Evolutionary conservation across 2,797 vertebrate species (phyloP), one percentile per base, ranked within the genome.

Genomic region (Gadopsis bispinosus): DNA sequence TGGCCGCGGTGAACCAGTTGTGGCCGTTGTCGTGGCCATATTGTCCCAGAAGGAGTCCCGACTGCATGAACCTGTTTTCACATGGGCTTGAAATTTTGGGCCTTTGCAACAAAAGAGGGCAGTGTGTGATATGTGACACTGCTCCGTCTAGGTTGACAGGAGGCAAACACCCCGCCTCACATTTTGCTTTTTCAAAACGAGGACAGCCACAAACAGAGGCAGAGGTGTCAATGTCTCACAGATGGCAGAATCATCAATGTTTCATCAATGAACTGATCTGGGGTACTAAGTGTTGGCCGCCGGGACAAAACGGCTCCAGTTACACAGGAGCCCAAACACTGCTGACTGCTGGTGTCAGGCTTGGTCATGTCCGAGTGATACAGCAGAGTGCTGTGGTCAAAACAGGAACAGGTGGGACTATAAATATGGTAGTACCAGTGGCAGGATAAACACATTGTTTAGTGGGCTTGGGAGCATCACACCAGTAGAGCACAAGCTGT

Each of bases 241-340:
- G 82, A 86, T 89, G 89, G 67, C 75, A 2, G 48, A 81, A 54
- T 84, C 91, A 90, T 94, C 83, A 91, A 94, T 88, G 77, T 92
- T 93, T 92, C 68, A 94, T 90, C 87, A 79, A 90, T 84, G 72
- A 83, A 55, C 66, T 78, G 83, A 89, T 85, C 85, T 11, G 37
- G 74, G 73, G 77, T 80, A 82, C 70, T 56, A 84, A 84, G 63
- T 72, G 80, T 86, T 81, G 75, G 86, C 79, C 64, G 71, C 54
- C 59, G 71, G 59, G 76, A 81, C 70, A 69, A 73, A 70, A 47
- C 45, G 2, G 68, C 80, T 93, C 77, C 4, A 6, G 80, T 93
- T 93, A 75, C 90, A 76, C 65, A 63, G 58, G 50, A 64, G 71
- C 50, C 58, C 55, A 75, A 60, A 75, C 53, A 60, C 29, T 64